phyloP scores from a whole-genome alignment of 2,113 vertebrate species.

The Callipepla californica region DNA sequence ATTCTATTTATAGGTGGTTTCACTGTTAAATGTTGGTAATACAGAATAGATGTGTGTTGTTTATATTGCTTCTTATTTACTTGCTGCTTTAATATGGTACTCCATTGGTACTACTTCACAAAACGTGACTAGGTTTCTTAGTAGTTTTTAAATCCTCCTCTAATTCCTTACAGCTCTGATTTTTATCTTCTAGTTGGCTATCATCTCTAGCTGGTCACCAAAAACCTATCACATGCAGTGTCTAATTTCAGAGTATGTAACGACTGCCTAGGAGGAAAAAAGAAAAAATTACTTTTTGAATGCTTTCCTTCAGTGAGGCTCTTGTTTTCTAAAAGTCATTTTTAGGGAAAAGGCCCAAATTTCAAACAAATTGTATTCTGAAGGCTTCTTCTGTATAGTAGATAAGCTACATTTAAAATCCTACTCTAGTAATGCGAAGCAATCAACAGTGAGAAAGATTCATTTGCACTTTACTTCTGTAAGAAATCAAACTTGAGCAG shows the following conservation, averaged over 20 bases:
- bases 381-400: neutral
- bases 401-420: neutral
- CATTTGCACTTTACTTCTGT: neutral
- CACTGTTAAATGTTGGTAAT: neutral
- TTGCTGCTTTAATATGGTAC: neutral
- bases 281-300: neutral
- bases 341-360: neutral
- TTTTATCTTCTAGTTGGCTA: neutral
- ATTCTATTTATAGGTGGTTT: neutral
- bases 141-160: neutral
- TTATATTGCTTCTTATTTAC: neutral
- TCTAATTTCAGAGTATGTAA: neutral
- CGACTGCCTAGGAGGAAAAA: neutral
- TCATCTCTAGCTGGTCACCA: neutral
- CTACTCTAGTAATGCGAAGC: neutral
- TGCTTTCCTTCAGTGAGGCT: neutral
- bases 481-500: neutral
- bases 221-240: rapidly evolving
- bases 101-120: neutral
- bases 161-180: neutral
- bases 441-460: neutral
- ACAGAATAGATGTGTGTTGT: neutral
- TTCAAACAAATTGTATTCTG: neutral
- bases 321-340: neutral
- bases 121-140: neutral